Evolutionary conservation across 2,888 invertebrate species (phyloP).

Genomic region (Exephanes ischioxanthus): DNA sequence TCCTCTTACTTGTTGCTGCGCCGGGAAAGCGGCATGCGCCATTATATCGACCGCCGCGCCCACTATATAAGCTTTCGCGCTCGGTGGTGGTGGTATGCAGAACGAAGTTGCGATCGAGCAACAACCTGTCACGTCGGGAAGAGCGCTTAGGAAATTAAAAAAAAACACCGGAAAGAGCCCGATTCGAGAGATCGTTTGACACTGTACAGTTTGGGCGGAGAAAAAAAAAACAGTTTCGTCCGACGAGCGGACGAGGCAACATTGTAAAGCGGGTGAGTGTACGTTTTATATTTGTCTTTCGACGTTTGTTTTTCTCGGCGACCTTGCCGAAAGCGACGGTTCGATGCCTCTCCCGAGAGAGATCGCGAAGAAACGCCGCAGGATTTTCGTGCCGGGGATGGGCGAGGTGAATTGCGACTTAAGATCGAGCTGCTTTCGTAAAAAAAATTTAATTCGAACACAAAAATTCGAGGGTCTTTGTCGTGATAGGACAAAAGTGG

Average conservation of each 20-base stretch:
- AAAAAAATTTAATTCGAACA: not conserved
- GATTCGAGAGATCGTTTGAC: conserved; percentile 1
- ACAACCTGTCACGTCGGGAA: conserved; percentile 40
- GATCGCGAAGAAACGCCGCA: not conserved
- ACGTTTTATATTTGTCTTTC: not conserved
- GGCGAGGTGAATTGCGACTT: conserved; percentile 27
- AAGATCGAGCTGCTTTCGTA: not conserved
- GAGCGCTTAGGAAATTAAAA: not conserved
- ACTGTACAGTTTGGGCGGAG: not conserved
- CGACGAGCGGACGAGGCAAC: conserved; percentile 64
- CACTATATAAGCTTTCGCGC: conserved; percentile 78
- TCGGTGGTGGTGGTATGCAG: conserved; percentile 74
- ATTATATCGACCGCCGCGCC: conserved; percentile 79
- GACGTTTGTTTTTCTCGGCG: not conserved
- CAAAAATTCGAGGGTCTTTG: no score
- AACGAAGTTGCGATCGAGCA: conserved; percentile 62
- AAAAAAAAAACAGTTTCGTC: not conserved
- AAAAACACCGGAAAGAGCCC: not conserved
- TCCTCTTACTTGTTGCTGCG: conserved; percentile 83
- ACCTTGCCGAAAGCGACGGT: not conserved
- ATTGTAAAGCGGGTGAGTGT: conserved; percentile 67
- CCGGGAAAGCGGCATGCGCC: conserved; percentile 79
- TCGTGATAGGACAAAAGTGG: not conserved
- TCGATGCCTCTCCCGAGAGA: not conserved
- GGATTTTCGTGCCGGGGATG: not conserved